phyloP scores from a whole-genome alignment of 2,888 invertebrate genomes.

The Cerceris ruficornis region DNA sequence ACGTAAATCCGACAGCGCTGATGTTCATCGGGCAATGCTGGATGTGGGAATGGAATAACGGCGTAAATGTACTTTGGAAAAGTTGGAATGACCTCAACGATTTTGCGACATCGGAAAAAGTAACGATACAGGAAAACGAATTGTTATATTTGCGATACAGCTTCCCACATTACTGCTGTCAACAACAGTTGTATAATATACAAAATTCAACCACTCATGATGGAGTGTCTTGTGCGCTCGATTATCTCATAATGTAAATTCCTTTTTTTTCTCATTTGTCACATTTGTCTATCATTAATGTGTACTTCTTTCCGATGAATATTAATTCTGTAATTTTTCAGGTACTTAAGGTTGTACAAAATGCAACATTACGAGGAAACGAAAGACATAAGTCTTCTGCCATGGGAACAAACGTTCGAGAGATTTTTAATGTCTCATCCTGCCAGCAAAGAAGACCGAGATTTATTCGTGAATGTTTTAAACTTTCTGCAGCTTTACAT shows the following conservation, averaged over 20 bases:
- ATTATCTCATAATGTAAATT: conserved; percentile 84
- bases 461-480: conserved; percentile 83
- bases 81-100: conserved; percentile 65
- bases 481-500: conserved; percentile 79
- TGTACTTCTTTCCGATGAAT: neutral
- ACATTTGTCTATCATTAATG: neutral
- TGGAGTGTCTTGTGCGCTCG: conserved; percentile 84
- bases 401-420: conserved; percentile 85
- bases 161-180: conserved; percentile 83
- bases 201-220: conserved; percentile 86
- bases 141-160: conserved; percentile 83
- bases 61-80: conserved; percentile 69
- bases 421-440: conserved; percentile 86
- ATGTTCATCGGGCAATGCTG: conserved; percentile 75
- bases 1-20: conserved; percentile 59
- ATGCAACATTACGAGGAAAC: conserved; percentile 73
- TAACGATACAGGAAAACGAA: conserved; percentile 80
- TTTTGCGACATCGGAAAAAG: conserved; percentile 62
- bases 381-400: conserved; percentile 81
- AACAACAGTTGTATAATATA: conserved; percentile 83
- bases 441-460: conserved; percentile 85
- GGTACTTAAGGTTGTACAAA: conserved; percentile 82
- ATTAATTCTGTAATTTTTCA: conserved; percentile 67
- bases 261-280: neutral
- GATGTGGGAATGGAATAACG: conserved; percentile 77